Percentiles rank a stretch among this genome's conserved stretches.
Conservation (phyloP, 2,888 invertebrate species). For the Clistopyga incitator region DNA sequence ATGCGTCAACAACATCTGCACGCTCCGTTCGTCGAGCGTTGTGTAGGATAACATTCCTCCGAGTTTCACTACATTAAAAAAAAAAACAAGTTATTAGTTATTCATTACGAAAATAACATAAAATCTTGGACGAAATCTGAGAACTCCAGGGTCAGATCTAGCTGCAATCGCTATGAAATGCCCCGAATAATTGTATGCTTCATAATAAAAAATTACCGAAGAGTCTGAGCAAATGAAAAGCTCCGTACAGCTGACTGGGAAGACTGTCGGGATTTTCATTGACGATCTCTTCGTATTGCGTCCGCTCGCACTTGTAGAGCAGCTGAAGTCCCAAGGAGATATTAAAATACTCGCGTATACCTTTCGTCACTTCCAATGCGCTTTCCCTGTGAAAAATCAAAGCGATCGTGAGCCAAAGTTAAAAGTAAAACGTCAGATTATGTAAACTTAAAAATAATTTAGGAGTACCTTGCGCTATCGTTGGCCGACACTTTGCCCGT, state of each 20-base stretch:
- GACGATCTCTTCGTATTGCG: slow-evolving; percentile 94
- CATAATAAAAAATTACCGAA: slow-evolving; percentile 86
- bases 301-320: slow-evolving; percentile 96
- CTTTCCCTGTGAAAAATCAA: slow-evolving; percentile 74
- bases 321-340: slow-evolving; percentile 96
- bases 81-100: slow-evolving; percentile 11
- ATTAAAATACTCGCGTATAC: slow-evolving; percentile 97
- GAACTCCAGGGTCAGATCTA: too few relatives aligned
- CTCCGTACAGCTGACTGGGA: slow-evolving; percentile 94
- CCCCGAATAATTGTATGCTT: background rate
- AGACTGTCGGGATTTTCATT: slow-evolving; percentile 91
- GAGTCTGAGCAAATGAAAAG: slow-evolving; percentile 94
- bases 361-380: slow-evolving; percentile 84
- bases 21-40: slow-evolving; percentile 93
- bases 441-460: slow-evolving; percentile 20
- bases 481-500: slow-evolving; percentile 88
- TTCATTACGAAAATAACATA: background rate
- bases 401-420: background rate
- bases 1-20: slow-evolving; percentile 92
- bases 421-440: slow-evolving; percentile 17
- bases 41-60: slow-evolving; percentile 96
- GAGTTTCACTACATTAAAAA: slow-evolving; percentile 87
- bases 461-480: slow-evolving; percentile 87
- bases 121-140: background rate
- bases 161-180: too few relatives aligned